Base-by-base conservation (phyloP, 2,888 invertebrate genomes). In the Schrankia costaestrigalis region DNA sequence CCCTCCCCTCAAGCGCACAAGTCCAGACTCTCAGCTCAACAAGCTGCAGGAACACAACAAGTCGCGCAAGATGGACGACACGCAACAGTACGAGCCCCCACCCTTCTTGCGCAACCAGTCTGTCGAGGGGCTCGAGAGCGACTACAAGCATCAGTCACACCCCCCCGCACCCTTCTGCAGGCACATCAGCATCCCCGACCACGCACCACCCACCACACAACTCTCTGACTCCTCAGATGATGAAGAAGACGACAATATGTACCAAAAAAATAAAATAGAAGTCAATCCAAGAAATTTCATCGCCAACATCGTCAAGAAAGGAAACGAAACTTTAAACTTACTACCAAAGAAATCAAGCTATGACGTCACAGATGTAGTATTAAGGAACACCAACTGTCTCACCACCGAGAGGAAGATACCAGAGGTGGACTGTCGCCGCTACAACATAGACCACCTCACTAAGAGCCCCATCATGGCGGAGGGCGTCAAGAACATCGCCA, bases 61-160 rank as follows among this genome's bases (percentile, higher is more conserved):
- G 35, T 48, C 66, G 0, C 46, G 72, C 1, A 62, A 57, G 22
- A 54, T 68, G 6, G 61, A 60, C 18, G 39, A 55, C 1, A 5
- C 31, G 0, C 36, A 40, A 14, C 26, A 40, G 3, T 27, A 40
- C 31, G 47, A 49, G 23, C 55, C 71, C 0, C 86, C 84, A 0
- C 55, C 78, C 19, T 88, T 86, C 66, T 70, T 84, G 1, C 60
- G 88, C 12, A 87, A 84, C 69, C 88, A 87, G 51, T 86, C 86
- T 2, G 84, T 74, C 0, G 86, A 86, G 36, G 86, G 78, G 0
- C 66, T 84, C 3, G 77, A 82, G 52, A 71, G 66, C 1, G 46
- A 71, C 23, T 63, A 55, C 48, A 76, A 76, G 38, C 53, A 53
- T 9, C 64, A 71, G 11, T 42, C 56, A 1, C 66, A 70, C 18